A percentile compares a stretch with the other conserved stretches of the same genome.
Evolutionary conservation across 2,888 invertebrate genomes (phyloP).

Genomic region (Oscheius myriophilus): DNA sequence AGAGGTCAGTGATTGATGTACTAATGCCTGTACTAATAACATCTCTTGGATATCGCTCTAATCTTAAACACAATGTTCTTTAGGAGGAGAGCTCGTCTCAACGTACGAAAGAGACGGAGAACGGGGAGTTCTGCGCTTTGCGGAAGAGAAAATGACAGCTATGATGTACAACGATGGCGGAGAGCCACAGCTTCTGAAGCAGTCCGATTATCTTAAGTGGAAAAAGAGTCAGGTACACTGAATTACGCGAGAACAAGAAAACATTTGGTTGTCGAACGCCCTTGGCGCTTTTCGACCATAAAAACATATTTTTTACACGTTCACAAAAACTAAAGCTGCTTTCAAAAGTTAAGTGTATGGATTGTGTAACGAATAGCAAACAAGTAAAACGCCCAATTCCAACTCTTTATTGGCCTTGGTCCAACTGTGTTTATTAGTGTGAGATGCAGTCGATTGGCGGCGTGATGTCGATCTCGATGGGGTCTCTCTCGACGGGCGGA

Average conservation of each 20-base stretch:
- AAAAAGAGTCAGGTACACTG: conserved; percentile 76
- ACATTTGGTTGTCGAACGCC: too few species aligned
- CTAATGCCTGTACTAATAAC: background rate
- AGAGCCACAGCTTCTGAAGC: conserved; percentile 81
- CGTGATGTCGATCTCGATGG: conserved; percentile 10
- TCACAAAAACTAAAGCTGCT: too few species aligned
- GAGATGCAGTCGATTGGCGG: conserved; percentile 14
- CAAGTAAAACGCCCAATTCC: too few species aligned
- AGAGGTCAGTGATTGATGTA: conserved; percentile 56
- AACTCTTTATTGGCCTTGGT: too few species aligned
- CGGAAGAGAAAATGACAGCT: conserved; percentile 62
- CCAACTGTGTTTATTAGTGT: background rate
- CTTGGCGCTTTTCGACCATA: too few species aligned
- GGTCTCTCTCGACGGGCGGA: conserved; percentile 4
- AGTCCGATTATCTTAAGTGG: conserved; percentile 85
- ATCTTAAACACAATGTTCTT: too few species aligned
- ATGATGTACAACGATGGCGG: conserved; percentile 78
- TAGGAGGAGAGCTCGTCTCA: conserved; percentile 85
- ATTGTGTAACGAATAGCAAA: too few species aligned
- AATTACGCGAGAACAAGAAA: too few species aligned
- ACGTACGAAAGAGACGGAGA: conserved; percentile 77
- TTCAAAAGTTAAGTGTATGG: too few species aligned
- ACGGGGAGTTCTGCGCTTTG: conserved; percentile 75
- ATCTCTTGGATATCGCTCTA: too few species aligned
- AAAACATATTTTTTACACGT: too few species aligned